Base-by-base conservation (phyloP, 2,113 vertebrate species). In the Forbesichthys papilliferus region DNA sequence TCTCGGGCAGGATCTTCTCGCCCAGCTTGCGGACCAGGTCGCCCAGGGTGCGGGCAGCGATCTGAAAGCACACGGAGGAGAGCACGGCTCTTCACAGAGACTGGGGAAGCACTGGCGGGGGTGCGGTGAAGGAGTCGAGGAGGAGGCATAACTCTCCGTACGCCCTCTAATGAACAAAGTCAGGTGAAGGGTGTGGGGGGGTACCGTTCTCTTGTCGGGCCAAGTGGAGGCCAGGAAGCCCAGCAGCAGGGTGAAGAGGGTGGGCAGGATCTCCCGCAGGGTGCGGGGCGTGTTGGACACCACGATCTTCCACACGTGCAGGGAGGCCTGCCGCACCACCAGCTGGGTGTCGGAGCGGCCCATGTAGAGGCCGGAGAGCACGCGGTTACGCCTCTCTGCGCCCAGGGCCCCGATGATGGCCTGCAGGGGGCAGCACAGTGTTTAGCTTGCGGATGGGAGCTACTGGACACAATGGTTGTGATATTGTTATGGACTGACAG, bases 281-380 rank as follows among this genome's bases (percentile, higher is more conserved):
- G 98, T 99, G 71, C 98, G 95, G 33, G 98, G 98, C 0, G 98
- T 99, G 86, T 99, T 99, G 11, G 98, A 94, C 60, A 99, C 98
- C 0, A 99, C 98, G 0, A 99, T 99, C 92, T 99, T 99, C 98
- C 98, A 99, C 66, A 99, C 98, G 0, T 99, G 98, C 16, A 99
- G 84, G 3, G 98, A 99, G 3, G 98, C 98, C 79, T 99, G 98
- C 7, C 98, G 93, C 27, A 99, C 98, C 3, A 98, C 96, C 79
- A 98, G 93, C 92, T 99, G 97, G 0, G 96, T 98, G 86, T 99
- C 98, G 0, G 96, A 98, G 36, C 98, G 98, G 65, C 98, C 98
- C 98, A 99, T 99, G 75, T 99, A 99, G 72, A 99, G 95, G 11
- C 97, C 98, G 0, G 98, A 96, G 68, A 99, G 85, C 68, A 99